These are phyloP conservation scores for Heteromyza rotundicornis DNA, from an alignment of 2,888 invertebrate species.

Conservation along the genomic window DNA sequence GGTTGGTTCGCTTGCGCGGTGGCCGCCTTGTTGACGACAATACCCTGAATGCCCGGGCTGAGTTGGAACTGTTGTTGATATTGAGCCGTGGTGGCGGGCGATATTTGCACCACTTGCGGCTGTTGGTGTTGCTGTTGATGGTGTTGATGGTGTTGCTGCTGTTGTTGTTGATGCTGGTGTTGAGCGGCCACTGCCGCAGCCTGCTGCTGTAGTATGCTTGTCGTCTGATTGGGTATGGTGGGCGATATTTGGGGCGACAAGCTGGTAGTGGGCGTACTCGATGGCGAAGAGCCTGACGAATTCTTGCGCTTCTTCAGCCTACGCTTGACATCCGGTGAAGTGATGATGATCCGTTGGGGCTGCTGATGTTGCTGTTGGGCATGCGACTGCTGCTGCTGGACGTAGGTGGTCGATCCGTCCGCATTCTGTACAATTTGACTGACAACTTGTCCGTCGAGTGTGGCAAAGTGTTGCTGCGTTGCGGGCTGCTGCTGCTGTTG, in stretches of 20 bases:
- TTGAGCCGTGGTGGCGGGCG: constrained; percentile 65
- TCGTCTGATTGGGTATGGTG: constrained; percentile 55
- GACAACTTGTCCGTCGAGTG: constrained; percentile 75
- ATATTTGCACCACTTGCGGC: constrained; percentile 58
- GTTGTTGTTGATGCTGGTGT: constrained; percentile 46
- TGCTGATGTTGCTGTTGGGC: constrained; percentile 48
- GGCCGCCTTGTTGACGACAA: constrained; percentile 66
- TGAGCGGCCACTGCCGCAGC: constrained; percentile 43
- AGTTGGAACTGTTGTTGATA: constrained; percentile 79
- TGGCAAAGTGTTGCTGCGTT: constrained; percentile 69
- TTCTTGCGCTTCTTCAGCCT: constrained; percentile 78
- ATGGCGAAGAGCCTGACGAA: constrained; percentile 50
- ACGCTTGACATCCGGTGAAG: constrained; percentile 73
- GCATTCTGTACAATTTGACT: constrained; percentile 67
- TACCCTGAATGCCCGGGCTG: constrained; percentile 78
- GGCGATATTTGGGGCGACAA: constrained; percentile 61
- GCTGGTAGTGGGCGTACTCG: constrained; percentile 48
- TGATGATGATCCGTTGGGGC: constrained; percentile 64
- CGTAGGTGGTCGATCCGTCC: constrained; percentile 36
- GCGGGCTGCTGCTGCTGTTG: constrained; percentile 71
- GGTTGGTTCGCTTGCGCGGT: constrained; percentile 62
- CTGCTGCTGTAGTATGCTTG: constrained; percentile 39
- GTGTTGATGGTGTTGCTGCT: constrained; percentile 51
- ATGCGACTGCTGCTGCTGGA: constrained; percentile 43
- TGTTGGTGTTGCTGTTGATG: constrained; percentile 58